phyloP scores from a whole-genome alignment of 2,888 invertebrate species.

The Lucinisca nassula region DNA sequence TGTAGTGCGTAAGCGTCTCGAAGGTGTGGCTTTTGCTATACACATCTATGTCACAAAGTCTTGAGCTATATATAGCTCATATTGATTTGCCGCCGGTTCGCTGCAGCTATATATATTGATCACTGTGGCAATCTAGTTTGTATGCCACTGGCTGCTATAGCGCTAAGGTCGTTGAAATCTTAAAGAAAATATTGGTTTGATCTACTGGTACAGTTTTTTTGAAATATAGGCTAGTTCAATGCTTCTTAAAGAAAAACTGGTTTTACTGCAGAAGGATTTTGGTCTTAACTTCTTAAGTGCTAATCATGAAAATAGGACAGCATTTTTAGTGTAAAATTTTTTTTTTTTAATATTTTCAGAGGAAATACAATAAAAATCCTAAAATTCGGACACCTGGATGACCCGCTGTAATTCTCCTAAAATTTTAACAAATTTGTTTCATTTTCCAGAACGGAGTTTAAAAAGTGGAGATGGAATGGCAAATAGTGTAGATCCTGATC shows the following conservation, averaged over 20 bases:
- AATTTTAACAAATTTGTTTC: too few relatives aligned
- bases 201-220: neutral
- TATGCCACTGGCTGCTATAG: neutral
- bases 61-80: neutral
- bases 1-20: neutral
- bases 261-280: too few relatives aligned
- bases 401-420: too few relatives aligned
- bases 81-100: neutral
- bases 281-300: too few relatives aligned
- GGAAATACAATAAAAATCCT: too few relatives aligned
- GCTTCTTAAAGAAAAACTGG: neutral
- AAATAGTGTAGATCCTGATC: too few relatives aligned
- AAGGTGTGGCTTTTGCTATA: neutral
- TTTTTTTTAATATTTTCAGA: too few relatives aligned
- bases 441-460: too few relatives aligned
- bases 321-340: too few relatives aligned
- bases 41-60: neutral
- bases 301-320: too few relatives aligned
- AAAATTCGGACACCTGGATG: too few relatives aligned
- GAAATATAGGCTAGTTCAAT: neutral
- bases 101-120: neutral
- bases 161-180: neutral
- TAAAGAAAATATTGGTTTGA: neutral
- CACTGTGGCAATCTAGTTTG: neutral
- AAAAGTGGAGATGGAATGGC: too few relatives aligned